Conservation (phyloP, 2,888 invertebrate genomes). For the Gortyna flavago region DNA sequence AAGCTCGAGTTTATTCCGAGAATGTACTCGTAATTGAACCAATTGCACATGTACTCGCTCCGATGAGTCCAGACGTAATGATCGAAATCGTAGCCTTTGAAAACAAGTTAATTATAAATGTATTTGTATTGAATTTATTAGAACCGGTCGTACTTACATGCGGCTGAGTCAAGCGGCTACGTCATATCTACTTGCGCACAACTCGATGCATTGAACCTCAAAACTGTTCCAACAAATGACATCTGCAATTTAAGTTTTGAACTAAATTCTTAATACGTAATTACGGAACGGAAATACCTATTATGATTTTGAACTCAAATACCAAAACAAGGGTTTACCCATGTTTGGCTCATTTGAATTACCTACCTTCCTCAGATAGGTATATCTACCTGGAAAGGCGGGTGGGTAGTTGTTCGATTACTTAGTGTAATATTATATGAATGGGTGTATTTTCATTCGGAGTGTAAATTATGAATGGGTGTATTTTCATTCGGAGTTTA, state of each 20-base stretch:
- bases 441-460: not conserved
- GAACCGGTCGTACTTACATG: constrained; percentile 63
- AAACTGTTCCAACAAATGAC: constrained; percentile 15
- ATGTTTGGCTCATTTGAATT: not conserved
- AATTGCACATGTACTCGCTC: constrained; percentile 68
- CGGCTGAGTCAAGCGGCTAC: constrained; percentile 56
- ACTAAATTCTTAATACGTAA: not conserved
- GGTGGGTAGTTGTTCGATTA: not conserved
- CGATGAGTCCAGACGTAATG: constrained; percentile 73
- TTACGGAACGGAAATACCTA: constrained; percentile 36
- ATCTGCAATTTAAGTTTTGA: constrained; percentile 11
- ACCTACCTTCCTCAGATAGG: not conserved
- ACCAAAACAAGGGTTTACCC: not conserved
- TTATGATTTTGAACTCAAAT: not conserved
- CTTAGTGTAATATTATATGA: not conserved
- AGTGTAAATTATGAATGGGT: not conserved
- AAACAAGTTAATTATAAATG: constrained; percentile 75
- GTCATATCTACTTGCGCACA: constrained; percentile 44
- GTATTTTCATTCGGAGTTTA: not conserved
- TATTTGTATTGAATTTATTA: constrained; percentile 70
- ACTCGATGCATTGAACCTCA: constrained; percentile 30
- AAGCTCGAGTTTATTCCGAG: constrained; percentile 11
- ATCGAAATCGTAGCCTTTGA: constrained; percentile 68
- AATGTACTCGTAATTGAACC: constrained; percentile 41
- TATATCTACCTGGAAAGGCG: not conserved